Percentiles rank a stretch among this genome's conserved stretches.
Conservation (phyloP, 2,113 vertebrate genomes). For the Telmatochromis sp. region DNA sequence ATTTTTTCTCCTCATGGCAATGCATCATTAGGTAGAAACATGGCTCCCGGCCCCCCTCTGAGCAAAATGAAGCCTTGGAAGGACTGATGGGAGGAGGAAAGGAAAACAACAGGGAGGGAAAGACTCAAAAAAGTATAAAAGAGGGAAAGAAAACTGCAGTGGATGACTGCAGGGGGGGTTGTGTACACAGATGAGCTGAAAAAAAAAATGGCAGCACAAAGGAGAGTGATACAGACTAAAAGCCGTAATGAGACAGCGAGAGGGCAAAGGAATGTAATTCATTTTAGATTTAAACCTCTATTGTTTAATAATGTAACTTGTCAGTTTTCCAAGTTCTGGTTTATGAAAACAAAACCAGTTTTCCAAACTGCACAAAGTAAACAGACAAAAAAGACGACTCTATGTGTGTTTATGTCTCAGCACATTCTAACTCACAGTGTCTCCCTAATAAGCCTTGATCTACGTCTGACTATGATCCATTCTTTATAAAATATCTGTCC, state of each 20-base stretch:
- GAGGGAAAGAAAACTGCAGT: constrained; percentile 8
- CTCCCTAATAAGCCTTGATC: background rate
- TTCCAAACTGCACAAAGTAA: background rate
- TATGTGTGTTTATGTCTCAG: background rate
- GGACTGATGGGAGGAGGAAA: constrained; percentile 12
- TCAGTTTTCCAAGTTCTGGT: background rate
- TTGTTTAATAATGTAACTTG: background rate
- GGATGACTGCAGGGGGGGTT: constrained; percentile 5
- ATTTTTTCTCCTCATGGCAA: constrained; percentile 27
- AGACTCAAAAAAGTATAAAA: constrained; percentile 16
- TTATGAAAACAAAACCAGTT: background rate
- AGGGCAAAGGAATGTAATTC: background rate
- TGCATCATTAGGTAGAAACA: constrained; percentile 58
- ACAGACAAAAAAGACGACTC: background rate
- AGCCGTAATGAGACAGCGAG: background rate
- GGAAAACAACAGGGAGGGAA: background rate
- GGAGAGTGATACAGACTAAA: background rate
- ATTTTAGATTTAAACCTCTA: background rate
- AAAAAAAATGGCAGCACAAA: background rate
- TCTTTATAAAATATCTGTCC: background rate
- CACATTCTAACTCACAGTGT: background rate
- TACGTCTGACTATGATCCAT: background rate
- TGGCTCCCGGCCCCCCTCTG: constrained; percentile 21
- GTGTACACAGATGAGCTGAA: background rate
- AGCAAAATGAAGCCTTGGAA: constrained; percentile 26